A percentile compares a stretch with the other conserved stretches of the same genome.
These are phyloP conservation scores for Drosophila barbarae DNA, from an alignment of 2,888 invertebrate species.

Conservation along the genomic window DNA sequence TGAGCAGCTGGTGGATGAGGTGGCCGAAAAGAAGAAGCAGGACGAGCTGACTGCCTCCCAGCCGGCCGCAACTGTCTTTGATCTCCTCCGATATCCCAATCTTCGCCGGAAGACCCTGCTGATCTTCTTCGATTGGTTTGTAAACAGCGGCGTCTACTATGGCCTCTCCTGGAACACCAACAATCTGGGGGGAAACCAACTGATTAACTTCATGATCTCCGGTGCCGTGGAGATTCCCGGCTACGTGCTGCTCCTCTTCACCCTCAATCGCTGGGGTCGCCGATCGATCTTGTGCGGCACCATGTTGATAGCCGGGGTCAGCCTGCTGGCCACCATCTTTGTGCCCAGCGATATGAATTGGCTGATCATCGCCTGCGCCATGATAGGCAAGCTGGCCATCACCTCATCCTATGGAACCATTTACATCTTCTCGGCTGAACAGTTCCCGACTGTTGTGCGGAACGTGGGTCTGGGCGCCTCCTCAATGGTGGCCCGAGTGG, in stretches of 20 bases:
- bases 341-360: conserved; percentile 82
- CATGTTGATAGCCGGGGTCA: conserved; percentile 84
- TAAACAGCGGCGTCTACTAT: conserved; percentile 88
- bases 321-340: conserved; percentile 82
- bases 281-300: conserved; percentile 85
- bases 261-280: conserved; percentile 86
- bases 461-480: conserved; percentile 93
- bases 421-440: conserved; percentile 87
- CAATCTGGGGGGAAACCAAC: conserved; percentile 87
- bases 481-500: conserved; percentile 92
- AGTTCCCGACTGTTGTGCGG: conserved; percentile 88
- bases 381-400: conserved; percentile 87
- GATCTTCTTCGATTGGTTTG: conserved; percentile 89
- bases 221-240: conserved; percentile 88
- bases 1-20: conserved; percentile 81
- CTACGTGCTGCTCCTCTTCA: conserved; percentile 83
- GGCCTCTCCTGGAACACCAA: conserved; percentile 89
- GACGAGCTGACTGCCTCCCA: conserved; percentile 67
- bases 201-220: conserved; percentile 86
- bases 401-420: conserved; percentile 87
- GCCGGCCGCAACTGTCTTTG: conserved; percentile 81
- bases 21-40: conserved; percentile 73
- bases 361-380: conserved; percentile 84
- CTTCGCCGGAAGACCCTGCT: conserved; percentile 84
- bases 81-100: conserved; percentile 84